Conservation (phyloP, 2,113 vertebrate genomes). For the Leptobrachium leishanense region DNA sequence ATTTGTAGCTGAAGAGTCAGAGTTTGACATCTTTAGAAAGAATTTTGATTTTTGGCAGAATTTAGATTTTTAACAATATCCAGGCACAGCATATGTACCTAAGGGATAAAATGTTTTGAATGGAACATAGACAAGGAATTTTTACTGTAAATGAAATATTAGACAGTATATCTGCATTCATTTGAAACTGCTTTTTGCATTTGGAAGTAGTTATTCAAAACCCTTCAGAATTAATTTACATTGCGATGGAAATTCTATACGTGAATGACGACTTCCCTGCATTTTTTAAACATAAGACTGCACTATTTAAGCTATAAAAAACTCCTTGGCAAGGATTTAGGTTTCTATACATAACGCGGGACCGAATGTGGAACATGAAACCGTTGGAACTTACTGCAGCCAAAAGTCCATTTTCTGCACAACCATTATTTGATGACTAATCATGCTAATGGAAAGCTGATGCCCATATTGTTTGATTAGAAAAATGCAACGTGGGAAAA, state of each 20-base stretch:
- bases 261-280: not conserved
- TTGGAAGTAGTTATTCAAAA: not conserved
- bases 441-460: too few relatives aligned
- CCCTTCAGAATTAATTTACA: not conserved
- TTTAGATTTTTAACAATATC: not conserved
- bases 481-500: too few relatives aligned
- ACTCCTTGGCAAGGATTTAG: too few relatives aligned
- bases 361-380: too few relatives aligned
- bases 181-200: not conserved
- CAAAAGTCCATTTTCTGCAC: too few relatives aligned
- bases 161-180: not conserved
- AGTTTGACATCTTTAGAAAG: not conserved
- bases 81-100: not conserved
- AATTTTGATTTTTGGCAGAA: not conserved
- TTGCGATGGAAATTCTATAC: not conserved
- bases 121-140: not conserved
- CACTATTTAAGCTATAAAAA: not conserved
- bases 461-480: too few relatives aligned
- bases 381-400: too few relatives aligned
- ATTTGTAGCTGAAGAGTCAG: not conserved
- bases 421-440: too few relatives aligned
- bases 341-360: too few relatives aligned
- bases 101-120: not conserved
- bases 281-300: conserved; percentile 1
- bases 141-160: not conserved